These are phyloP conservation scores for Tupaia chinensis DNA, from an alignment of 2,113 vertebrate species.

Conservation along the genomic window DNA sequence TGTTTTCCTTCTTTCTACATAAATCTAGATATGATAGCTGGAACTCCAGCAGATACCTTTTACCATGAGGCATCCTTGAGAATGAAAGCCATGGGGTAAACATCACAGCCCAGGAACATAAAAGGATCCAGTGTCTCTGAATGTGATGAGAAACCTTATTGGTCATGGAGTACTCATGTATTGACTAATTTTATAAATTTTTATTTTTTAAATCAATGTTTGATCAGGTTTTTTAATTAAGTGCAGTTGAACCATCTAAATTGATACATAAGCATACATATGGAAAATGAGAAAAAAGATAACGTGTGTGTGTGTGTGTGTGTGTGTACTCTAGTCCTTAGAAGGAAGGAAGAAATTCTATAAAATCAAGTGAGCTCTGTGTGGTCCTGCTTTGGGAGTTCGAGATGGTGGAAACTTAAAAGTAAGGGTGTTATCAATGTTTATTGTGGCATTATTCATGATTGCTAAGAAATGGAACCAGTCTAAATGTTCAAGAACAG, in stretches of 20 bases:
- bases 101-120: background rate
- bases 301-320: no score
- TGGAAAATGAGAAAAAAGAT: background rate
- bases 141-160: background rate
- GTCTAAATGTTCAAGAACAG: no score
- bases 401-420: background rate
- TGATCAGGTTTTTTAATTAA: background rate
- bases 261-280: background rate
- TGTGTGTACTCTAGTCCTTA: background rate
- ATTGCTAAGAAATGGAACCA: no score
- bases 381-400: background rate
- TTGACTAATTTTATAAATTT: background rate
- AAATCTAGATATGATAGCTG: background rate
- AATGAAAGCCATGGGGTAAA: background rate
- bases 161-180: fast-evolving
- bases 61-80: background rate
- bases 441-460: no score
- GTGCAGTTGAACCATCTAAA: background rate
- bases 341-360: background rate
- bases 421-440: background rate
- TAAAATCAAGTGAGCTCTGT: background rate
- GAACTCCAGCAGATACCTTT: background rate
- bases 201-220: background rate
- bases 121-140: background rate
- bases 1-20: background rate